These are phyloP conservation scores for Drosophila subobscura DNA, from an alignment of 1,140 invertebrate species.

Conservation along the genomic window DNA sequence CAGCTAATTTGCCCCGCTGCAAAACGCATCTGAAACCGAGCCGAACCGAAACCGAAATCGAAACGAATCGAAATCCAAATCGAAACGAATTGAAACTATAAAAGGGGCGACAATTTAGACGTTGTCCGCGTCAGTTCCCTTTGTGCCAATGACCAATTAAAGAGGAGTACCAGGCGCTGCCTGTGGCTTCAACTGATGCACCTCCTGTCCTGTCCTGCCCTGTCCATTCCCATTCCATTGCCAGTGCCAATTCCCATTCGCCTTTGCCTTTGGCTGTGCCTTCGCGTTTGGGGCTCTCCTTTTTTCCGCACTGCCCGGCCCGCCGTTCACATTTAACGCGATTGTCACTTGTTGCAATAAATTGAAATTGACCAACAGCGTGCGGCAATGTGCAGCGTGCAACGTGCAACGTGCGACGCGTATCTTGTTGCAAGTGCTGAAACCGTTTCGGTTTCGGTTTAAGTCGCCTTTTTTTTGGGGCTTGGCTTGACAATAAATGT, in stretches of 20 bases:
- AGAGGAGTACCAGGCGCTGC: constrained; percentile 8
- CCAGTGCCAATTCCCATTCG: constrained; percentile 26
- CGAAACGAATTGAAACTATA: constrained; percentile 25
- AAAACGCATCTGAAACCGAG: too few relatives aligned
- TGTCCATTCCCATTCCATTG: constrained; percentile 11
- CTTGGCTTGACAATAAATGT: constrained; percentile 60
- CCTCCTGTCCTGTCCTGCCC: constrained; percentile 14
- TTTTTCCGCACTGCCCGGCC: not conserved
- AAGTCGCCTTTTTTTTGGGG: constrained; percentile 34
- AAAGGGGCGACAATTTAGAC: constrained; percentile 50
- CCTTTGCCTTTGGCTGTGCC: too few relatives aligned
- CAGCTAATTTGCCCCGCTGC: too few relatives aligned
- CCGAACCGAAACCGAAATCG: too few relatives aligned
- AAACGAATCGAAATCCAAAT: not conserved
- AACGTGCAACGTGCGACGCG: constrained; percentile 51
- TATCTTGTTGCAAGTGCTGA: constrained; percentile 58
- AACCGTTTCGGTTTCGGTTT: constrained; percentile 29
- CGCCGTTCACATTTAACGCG: constrained; percentile 30
- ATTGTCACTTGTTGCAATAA: constrained; percentile 61
- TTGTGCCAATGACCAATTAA: constrained; percentile 33
- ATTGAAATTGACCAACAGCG: constrained; percentile 64
- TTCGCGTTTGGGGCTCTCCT: too few relatives aligned
- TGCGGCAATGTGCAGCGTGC: constrained; percentile 46
- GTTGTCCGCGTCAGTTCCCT: constrained; percentile 17
- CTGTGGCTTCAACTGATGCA: too few relatives aligned